These are phyloP conservation scores for Acleris literana DNA, from an alignment of 2,888 invertebrate genomes.

Conservation along the genomic window DNA sequence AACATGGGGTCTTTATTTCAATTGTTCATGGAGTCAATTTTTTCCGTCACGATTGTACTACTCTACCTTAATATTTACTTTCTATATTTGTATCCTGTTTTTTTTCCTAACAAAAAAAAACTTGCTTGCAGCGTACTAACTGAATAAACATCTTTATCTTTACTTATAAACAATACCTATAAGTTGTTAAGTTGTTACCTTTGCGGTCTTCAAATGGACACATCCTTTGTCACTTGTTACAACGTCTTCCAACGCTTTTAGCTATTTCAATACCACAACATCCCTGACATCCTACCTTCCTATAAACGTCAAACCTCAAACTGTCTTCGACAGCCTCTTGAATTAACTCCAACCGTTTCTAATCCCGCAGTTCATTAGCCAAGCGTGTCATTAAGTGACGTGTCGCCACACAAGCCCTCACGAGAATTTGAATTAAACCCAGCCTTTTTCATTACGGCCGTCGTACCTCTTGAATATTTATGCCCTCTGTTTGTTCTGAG, in stretches of 20 bases:
- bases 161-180: too few relatives aligned
- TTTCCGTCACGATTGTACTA: too few relatives aligned
- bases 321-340: constrained; percentile 11
- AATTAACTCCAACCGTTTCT: constrained; percentile 17
- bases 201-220: too few relatives aligned
- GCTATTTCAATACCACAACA: background rate
- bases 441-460: constrained; percentile 33
- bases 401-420: constrained; percentile 24
- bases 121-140: too few relatives aligned
- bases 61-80: too few relatives aligned
- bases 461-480: constrained; percentile 33
- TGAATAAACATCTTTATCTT: too few relatives aligned
- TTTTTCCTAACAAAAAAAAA: too few relatives aligned
- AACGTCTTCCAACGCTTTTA: background rate
- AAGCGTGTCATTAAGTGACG: constrained; percentile 36
- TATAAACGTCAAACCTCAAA: constrained; percentile 10
- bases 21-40: too few relatives aligned
- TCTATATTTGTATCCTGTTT: too few relatives aligned
- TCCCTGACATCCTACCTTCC: background rate
- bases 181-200: too few relatives aligned
- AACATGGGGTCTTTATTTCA: too few relatives aligned
- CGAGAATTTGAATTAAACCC: constrained; percentile 35
- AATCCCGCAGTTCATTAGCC: constrained; percentile 34
- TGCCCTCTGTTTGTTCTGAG: constrained; percentile 24
- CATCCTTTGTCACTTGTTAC: too few relatives aligned